Percentiles rank a stretch among this genome's conserved stretches.
phyloP scores from a whole-genome alignment of 1,140 invertebrate species.

The Delia radicum region DNA sequence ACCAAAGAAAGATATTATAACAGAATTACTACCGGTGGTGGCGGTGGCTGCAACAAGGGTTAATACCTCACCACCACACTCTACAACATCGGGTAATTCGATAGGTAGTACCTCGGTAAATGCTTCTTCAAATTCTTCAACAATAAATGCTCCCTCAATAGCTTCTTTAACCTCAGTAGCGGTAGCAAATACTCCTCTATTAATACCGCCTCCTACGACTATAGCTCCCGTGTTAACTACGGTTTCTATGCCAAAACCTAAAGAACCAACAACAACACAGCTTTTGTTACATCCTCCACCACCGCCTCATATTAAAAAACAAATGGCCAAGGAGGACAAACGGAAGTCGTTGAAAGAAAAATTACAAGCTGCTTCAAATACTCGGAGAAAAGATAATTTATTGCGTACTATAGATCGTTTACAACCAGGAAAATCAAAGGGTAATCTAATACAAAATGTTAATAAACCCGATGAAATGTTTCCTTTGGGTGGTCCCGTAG shows the following conservation, averaged over 20 bases:
- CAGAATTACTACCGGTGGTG: constrained; percentile 34
- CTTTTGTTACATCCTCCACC: constrained; percentile 45
- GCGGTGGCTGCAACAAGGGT: neutral
- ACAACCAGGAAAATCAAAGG: constrained; percentile 82
- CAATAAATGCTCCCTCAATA: constrained; percentile 29
- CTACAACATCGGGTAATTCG: constrained; percentile 50
- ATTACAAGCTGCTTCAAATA: constrained; percentile 36
- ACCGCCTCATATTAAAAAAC: constrained; percentile 49
- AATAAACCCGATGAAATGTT: constrained; percentile 59
- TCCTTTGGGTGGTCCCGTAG: constrained; percentile 43
- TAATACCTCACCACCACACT: constrained; percentile 43
- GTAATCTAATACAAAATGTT: constrained; percentile 69
- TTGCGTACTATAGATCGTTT: constrained; percentile 79
- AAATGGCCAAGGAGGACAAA: constrained; percentile 52
- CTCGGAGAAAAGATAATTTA: constrained; percentile 65
- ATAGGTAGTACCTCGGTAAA: constrained; percentile 32
- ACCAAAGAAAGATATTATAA: constrained; percentile 32
- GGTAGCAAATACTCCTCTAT: constrained; percentile 26
- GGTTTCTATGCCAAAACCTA: constrained; percentile 55
- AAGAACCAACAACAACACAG: constrained; percentile 52
- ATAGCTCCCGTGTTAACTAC: constrained; percentile 39
- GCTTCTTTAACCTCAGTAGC: constrained; percentile 27
- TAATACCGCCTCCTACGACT: constrained; percentile 28
- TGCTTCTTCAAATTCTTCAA: constrained; percentile 26
- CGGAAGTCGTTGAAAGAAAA: constrained; percentile 51